Evolutionary conservation across 2,888 invertebrate genomes (phyloP).

Genomic region (Tetanocera ferruginea): DNA sequence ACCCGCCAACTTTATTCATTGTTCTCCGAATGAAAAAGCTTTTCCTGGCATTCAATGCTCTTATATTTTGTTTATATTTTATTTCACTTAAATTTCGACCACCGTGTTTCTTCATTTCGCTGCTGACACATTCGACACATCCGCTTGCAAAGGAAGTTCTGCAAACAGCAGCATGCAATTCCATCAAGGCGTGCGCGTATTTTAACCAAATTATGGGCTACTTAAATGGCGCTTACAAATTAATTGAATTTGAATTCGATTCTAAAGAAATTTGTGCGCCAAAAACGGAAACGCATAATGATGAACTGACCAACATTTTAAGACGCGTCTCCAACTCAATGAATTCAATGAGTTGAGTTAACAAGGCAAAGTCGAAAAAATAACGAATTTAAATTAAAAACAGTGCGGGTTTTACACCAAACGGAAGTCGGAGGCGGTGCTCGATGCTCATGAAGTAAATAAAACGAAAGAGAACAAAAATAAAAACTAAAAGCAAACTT

Average conservation of each 20-base stretch:
- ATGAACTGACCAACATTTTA: not conserved
- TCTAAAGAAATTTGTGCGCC: not conserved
- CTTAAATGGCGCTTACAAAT: conserved; percentile 26
- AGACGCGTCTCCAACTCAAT: not conserved
- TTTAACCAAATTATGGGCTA: conserved; percentile 4
- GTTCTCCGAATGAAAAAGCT: no score
- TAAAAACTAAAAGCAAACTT: not conserved
- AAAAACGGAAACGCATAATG: conserved; percentile 1
- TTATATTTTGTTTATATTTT: not conserved
- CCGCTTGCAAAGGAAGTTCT: not conserved
- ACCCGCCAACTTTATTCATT: no score
- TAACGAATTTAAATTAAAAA: not conserved
- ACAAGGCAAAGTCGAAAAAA: not conserved
- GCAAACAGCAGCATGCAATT: not conserved
- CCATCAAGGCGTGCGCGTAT: not conserved
- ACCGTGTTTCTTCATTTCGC: not conserved
- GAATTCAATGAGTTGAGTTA: not conserved
- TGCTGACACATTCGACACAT: not conserved
- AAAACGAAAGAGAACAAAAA: conserved; percentile 10
- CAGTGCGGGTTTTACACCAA: conserved; percentile 33
- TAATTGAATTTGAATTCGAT: not conserved
- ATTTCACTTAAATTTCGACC: not conserved
- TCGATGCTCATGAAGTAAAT: conserved; percentile 1
- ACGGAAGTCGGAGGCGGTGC: conserved; percentile 45
- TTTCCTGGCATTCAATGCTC: not conserved